Evolutionary conservation across 2,888 invertebrate genomes (phyloP).

Genomic region (Archips crataeganus): DNA sequence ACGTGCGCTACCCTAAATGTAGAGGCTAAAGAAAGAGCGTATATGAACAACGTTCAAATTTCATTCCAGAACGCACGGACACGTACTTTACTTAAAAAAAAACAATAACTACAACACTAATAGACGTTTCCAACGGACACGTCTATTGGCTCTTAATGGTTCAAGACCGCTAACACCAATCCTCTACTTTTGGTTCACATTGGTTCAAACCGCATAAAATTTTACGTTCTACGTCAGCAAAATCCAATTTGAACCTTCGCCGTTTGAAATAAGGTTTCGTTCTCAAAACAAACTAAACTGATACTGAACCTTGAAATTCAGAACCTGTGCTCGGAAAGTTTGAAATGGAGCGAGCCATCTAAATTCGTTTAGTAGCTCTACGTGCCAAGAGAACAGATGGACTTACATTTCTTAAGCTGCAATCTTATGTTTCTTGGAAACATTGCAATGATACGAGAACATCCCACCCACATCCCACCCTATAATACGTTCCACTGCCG

Average conservation of each 20-base stretch:
- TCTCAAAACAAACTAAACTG: background rate
- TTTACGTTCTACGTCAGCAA: background rate
- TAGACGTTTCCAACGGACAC: too few species aligned
- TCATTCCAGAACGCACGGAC: background rate
- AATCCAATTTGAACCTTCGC: background rate
- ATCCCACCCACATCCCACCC: too few species aligned
- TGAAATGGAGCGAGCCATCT: background rate
- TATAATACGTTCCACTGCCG: too few species aligned
- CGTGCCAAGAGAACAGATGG: constrained; percentile 7
- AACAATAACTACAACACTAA: background rate
- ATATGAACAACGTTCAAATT: too few species aligned
- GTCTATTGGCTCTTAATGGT: background rate
- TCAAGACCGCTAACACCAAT: background rate
- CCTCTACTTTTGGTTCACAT: background rate
- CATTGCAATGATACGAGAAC: background rate
- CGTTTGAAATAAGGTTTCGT: background rate
- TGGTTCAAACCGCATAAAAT: too few species aligned
- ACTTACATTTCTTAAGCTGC: constrained; percentile 7
- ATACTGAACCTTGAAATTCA: background rate
- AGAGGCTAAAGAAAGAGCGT: too few species aligned
- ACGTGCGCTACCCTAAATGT: too few species aligned
- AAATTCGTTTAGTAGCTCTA: constrained; percentile 8
- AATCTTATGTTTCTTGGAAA: background rate
- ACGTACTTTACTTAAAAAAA: background rate
- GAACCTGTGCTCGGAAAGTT: background rate